phyloP scores from a whole-genome alignment of 2,797 vertebrate genomes.

The Vespertilio murinus region DNA sequence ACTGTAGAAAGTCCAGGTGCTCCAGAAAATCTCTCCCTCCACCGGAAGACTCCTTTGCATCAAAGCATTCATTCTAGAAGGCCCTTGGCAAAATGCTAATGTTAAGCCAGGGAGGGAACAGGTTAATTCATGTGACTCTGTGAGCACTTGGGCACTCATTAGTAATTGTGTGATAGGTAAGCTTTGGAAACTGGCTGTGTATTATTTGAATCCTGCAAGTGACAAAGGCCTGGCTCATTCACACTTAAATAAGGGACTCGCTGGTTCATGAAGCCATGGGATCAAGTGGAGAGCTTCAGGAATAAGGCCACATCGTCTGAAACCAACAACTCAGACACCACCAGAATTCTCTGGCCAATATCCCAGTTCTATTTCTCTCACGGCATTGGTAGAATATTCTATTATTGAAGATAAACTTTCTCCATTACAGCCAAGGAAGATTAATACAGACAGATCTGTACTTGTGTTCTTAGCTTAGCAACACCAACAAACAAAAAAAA shows the following conservation, averaged over 20 bases:
- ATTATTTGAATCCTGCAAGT: background rate
- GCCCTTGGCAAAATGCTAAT: background rate
- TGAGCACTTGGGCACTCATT: background rate
- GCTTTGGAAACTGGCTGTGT: background rate
- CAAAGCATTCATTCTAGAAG: background rate
- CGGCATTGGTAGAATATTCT: background rate
- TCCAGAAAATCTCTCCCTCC: background rate
- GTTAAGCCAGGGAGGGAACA: background rate
- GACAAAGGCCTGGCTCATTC: background rate
- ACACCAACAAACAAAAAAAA: background rate
- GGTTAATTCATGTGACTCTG: background rate
- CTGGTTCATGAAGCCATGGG: background rate
- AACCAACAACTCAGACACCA: background rate
- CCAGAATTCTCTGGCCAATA: background rate
- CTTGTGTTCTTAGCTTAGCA: background rate
- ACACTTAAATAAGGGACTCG: background rate
- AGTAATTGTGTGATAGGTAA: background rate
- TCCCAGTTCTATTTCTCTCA: background rate
- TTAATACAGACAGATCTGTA: background rate
- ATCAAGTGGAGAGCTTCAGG: background rate
- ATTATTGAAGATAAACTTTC: background rate
- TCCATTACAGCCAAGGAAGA: background rate
- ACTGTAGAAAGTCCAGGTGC: background rate
- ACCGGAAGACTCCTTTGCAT: background rate
- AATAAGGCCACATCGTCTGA: background rate